Percentiles rank a stretch among this genome's conserved stretches.
phyloP scores from a whole-genome alignment of 2,797 vertebrate genomes.

The Botia kubotai region DNA sequence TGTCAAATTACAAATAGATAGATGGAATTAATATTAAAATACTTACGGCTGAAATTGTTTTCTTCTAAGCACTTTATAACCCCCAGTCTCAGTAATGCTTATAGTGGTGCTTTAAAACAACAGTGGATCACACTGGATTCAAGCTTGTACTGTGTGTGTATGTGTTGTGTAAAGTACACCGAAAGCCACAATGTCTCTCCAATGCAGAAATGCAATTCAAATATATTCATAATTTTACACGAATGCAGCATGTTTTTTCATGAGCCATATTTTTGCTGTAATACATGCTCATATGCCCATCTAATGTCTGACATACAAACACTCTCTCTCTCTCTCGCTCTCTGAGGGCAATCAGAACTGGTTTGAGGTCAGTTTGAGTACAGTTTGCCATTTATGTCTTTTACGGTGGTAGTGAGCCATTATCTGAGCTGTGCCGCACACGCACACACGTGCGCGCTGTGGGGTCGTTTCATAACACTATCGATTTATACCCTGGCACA shows the following conservation, averaged over 20 bases:
- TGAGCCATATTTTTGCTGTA: conserved; percentile 41
- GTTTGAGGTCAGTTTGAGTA: conserved; percentile 41
- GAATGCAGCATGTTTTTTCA: conserved; percentile 50
- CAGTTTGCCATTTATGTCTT: conserved; percentile 25
- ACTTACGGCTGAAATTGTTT: no score
- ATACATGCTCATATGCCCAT: conserved; percentile 15
- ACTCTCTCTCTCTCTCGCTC: background rate
- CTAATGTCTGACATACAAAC: background rate
- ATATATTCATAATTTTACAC: conserved; percentile 52
- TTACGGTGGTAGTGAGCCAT: conserved; percentile 8
- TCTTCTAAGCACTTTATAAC: no score
- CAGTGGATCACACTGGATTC: background rate
- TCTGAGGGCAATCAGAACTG: conserved; percentile 11
- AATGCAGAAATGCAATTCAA: conserved; percentile 24
- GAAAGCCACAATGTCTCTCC: conserved; percentile 6
- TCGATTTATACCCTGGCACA: conserved; percentile 43
- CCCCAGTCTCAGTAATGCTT: background rate
- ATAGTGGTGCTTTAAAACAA: conserved; percentile 9
- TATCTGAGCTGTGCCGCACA: conserved; percentile 7
- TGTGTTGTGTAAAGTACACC: background rate
- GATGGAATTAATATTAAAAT: no score
- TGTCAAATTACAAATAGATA: no score
- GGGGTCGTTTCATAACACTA: conserved; percentile 40
- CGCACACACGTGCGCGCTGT: background rate
- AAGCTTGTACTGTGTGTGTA: background rate